These are phyloP conservation scores for Andrena bucephala DNA, from an alignment of 2,888 invertebrate genomes.

Conservation along the genomic window DNA sequence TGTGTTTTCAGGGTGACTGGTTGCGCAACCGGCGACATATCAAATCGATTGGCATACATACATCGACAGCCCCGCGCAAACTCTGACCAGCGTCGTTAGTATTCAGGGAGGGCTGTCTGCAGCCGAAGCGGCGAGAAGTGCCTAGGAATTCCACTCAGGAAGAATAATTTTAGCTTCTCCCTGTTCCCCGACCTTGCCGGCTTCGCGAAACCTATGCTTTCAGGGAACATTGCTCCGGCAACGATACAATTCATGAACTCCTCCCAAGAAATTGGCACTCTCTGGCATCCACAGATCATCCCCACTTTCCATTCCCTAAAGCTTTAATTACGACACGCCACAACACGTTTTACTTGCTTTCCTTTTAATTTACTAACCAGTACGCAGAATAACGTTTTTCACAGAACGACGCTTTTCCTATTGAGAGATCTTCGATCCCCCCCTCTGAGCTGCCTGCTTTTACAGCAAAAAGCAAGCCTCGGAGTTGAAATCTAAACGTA, in stretches of 20 bases:
- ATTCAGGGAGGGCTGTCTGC: conserved; percentile 53
- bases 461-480: conserved; percentile 9
- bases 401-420: neutral
- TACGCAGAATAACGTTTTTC: too few species aligned
- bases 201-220: conserved; percentile 22
- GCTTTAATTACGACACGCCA: neutral
- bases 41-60: conserved; percentile 65
- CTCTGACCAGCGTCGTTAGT: conserved; percentile 52
- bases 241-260: conserved; percentile 15
- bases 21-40: conserved; percentile 65
- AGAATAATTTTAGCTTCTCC: conserved; percentile 52
- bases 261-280: neutral
- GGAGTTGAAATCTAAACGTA: conserved; percentile 33
- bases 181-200: conserved; percentile 46
- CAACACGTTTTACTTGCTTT: too few species aligned
- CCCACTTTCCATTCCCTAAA: neutral
- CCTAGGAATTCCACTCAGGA: conserved; percentile 51
- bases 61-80: conserved; percentile 60
- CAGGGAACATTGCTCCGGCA: conserved; percentile 7
- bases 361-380: too few species aligned
- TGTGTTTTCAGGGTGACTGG: conserved; percentile 64
- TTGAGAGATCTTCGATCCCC: neutral
- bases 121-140: conserved; percentile 25
- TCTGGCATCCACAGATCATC: too few species aligned
- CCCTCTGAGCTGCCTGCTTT: conserved; percentile 19